Conservation (phyloP, 2,797 vertebrate species). For the Tragelaphus oryx region DNA sequence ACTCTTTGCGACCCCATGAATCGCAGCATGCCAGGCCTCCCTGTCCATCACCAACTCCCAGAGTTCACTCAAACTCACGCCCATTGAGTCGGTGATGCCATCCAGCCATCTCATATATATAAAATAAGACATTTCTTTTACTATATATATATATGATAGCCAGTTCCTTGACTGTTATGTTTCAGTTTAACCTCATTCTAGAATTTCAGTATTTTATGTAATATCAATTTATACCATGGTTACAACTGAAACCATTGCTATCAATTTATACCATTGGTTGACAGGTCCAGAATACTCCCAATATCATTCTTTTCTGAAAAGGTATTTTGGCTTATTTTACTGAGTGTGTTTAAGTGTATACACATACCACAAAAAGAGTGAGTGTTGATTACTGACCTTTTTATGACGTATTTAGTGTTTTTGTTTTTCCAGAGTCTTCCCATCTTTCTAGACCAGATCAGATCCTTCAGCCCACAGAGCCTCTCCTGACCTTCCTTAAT, state of each 20-base stretch:
- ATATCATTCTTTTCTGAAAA: background rate
- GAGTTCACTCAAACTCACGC: too few relatives aligned
- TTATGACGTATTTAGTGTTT: background rate
- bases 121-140: background rate
- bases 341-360: background rate
- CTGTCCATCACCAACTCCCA: too few relatives aligned
- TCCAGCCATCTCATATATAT: background rate
- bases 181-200: background rate
- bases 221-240: background rate
- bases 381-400: background rate
- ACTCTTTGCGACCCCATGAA: too few relatives aligned
- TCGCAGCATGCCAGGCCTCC: too few relatives aligned
- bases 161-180: background rate
- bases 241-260: background rate
- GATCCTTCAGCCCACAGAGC: background rate
- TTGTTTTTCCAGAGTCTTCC: background rate
- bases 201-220: background rate
- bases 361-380: too few relatives aligned
- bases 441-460: background rate
- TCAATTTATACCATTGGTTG: background rate
- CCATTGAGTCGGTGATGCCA: too few relatives aligned
- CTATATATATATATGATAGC: background rate
- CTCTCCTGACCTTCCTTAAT: rapidly evolving
- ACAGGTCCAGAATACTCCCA: background rate
- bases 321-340: background rate